A percentile compares a stretch with the other conserved stretches of the same genome.
Conservation (phyloP, 1,140 invertebrate genomes). For the Papilio polyxenes region DNA sequence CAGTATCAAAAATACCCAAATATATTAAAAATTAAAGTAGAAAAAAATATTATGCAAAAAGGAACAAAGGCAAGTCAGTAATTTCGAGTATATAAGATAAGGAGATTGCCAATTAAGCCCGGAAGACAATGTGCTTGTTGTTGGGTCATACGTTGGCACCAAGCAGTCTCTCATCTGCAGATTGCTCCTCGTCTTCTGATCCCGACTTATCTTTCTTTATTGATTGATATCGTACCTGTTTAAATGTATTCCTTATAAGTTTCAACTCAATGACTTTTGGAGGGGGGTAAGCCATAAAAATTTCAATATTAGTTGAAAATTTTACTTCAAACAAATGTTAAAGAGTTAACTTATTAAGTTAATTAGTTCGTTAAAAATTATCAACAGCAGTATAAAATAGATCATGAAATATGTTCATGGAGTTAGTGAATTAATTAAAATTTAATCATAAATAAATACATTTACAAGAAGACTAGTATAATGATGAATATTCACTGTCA, state of each 20-base stretch:
- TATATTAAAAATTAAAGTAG: not conserved
- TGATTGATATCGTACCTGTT: conserved; percentile 10
- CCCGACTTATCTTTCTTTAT: conserved; percentile 66
- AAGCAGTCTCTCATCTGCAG: conserved; percentile 73
- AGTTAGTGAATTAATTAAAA: too few relatives aligned
- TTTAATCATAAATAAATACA: too few relatives aligned
- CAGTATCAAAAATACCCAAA: not conserved
- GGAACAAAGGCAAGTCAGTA: conserved; percentile 42
- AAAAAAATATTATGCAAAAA: not conserved
- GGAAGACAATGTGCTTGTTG: conserved; percentile 61
- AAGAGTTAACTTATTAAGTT: too few relatives aligned
- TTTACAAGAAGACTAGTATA: too few relatives aligned
- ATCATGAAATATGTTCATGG: too few relatives aligned
- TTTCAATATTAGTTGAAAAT: too few relatives aligned
- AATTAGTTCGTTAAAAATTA: too few relatives aligned
- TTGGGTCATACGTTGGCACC: conserved; percentile 76
- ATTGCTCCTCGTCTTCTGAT: conserved; percentile 79
- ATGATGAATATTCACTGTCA: too few relatives aligned
- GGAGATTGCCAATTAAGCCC: conserved; percentile 61
- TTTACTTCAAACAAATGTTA: too few relatives aligned
- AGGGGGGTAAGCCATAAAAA: too few relatives aligned
- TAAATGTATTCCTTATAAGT: not conserved
- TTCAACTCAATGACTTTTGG: too few relatives aligned
- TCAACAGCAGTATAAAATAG: too few relatives aligned
- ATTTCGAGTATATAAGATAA: conserved; percentile 42